Evolutionary conservation across 1,140 invertebrate species (phyloP).

Genomic region (Camponotus vicinus): DNA sequence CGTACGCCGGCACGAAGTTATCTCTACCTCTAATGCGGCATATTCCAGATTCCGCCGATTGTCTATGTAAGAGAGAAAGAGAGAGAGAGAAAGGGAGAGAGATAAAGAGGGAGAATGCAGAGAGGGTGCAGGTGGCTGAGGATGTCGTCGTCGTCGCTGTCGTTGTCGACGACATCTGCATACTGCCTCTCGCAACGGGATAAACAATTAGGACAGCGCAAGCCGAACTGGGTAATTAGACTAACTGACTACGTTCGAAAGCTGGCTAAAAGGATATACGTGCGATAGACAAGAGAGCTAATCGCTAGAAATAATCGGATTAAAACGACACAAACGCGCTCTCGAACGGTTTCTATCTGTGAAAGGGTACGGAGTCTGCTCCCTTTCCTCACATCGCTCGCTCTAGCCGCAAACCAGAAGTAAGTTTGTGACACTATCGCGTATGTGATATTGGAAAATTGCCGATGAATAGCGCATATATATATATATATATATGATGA

Average conservation of each 20-base stretch:
- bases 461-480: not conserved
- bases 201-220: conserved; percentile 72
- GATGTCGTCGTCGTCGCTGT: conserved; percentile 33
- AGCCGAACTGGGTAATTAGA: conserved; percentile 73
- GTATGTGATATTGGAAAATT: conserved; percentile 33
- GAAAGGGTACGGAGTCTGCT: not conserved
- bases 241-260: conserved; percentile 60
- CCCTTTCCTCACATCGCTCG: not conserved
- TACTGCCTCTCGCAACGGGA: conserved; percentile 60
- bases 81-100: not conserved
- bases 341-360: not conserved
- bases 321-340: conserved; percentile 66
- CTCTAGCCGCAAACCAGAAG: conserved; percentile 40
- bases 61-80: conserved; percentile 22
- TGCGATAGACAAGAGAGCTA: conserved; percentile 70
- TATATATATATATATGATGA: conserved; percentile 8
- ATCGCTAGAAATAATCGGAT: conserved; percentile 74
- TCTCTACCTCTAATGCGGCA: conserved; percentile 5
- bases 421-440: conserved; percentile 25
- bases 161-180: conserved; percentile 50
- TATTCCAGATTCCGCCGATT: conserved; percentile 35
- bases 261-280: conserved; percentile 45
- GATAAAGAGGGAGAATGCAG: not conserved
- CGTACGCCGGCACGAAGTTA: conserved; percentile 11
- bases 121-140: not conserved